Evolutionary conservation across 1,140 invertebrate genomes (phyloP), one percentile per base, ranked within the genome.

Genomic region (Oncopodura yosiiana): DNA sequence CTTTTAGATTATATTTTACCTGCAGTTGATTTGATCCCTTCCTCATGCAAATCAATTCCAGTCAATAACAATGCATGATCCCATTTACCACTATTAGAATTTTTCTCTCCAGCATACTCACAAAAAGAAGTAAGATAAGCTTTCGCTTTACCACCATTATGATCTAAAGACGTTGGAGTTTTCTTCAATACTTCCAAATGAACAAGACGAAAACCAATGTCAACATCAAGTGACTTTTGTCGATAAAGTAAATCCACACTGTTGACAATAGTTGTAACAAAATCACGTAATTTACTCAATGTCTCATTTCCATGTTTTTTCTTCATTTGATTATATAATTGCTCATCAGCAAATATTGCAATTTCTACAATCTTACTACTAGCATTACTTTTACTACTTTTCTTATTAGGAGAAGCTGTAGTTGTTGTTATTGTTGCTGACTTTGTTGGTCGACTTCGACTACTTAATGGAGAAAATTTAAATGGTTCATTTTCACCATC

Each of bases 41-140:
- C 58, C 27, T 63, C 58, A 23, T 52, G 38, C n/a, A 60, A 37
- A 39, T 65, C 56, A 42, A 56, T 62, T 45, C 68, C 68, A 3
- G 68, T 69, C 9, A 69, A 55, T 0, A 69, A 39, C 4, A 69
- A 56, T 0, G 68, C 68, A 43, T 69, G 68, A 56, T 69, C 68
- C 68, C 68, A 69, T 14, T 59, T 41, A 8, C 53, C 54, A 24
- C 60, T 64, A 12, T 65, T 60, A 8, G 56, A 45, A 27, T 68
- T 61, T 19, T 60, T 58, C 5, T 68, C 65, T 27, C 66, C 66
- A 32, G 69, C 68, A 64, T 67, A 69, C 3, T 67, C 64, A 48
- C 68, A 69, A 52, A 69, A 69, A 23, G 67, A 68, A 3, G 62
- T 67, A n/a, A 69, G 53, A 43, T 69, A 69, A 3, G 64, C 64